Evolutionary conservation across 2,797 vertebrate genomes (phyloP), one percentile per base, ranked within the genome.

Genomic region (Odontamblyopus rebecca): DNA sequence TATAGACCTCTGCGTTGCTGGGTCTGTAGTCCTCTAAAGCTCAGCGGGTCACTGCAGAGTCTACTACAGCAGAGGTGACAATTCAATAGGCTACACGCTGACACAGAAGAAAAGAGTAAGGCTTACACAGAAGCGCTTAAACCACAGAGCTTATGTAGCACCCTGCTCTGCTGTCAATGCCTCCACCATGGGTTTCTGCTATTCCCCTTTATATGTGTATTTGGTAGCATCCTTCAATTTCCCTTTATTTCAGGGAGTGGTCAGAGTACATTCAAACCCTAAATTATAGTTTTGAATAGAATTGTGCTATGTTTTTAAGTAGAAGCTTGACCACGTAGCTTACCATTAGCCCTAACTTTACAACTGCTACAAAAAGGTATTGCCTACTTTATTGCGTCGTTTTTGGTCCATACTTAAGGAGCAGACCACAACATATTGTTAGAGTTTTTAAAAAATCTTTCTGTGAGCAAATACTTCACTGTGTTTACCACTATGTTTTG

Each of bases 21-120:
- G n/a, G 35, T 65, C 61, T 76, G 38, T 76, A 68, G 60, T 66
- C 53, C 29, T 67, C 62, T 65, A 71, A 63, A 54, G 51, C 73
- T 81, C 72, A 68, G 69, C 35, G 27, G 67, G 67, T 68, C 61
- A 57, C 53, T 11, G 59, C 67, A 60, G 66, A 69, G 54, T 77
- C 62, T 23, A 29, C 61, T 59, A 2, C 56, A 59, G 60, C 73
- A 41, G 57, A 51, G 68, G 30, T 68, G 54, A 62, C 71, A 82
- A 76, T 77, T 73, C 26, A 72, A 68, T 74, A 65, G 29, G 57
- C 32, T 2, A 1, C 54, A 57, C 11, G 68, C n/a, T 74, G 74
- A 76, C 64, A 59, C 69, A 69, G 71, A 75, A 73, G 26, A 69
- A 68, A 41, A 41, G 57, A 57, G 38, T 59, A 64, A 68, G n/a